Evolutionary conservation across 2,888 invertebrate species (phyloP).

Genomic region (Cabera pusaria): DNA sequence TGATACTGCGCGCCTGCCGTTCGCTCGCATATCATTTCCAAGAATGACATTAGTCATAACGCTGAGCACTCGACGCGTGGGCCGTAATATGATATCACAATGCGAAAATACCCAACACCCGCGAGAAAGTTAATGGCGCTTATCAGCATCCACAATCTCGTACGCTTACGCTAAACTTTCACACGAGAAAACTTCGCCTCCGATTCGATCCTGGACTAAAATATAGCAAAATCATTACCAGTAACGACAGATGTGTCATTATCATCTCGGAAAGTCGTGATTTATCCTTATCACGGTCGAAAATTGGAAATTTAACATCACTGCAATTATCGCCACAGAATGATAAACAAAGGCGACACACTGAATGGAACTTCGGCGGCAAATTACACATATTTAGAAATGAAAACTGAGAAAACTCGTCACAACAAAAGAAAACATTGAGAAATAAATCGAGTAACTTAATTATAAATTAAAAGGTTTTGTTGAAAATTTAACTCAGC

Average conservation of each 20-base stretch:
- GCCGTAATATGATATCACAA: constrained; percentile 85
- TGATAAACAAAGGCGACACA: constrained; percentile 97
- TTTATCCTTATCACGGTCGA: constrained; percentile 89
- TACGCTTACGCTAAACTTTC: constrained; percentile 81
- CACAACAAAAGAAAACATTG: constrained; percentile 81
- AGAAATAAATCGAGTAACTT: constrained; percentile 78
- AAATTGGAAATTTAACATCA: constrained; percentile 90
- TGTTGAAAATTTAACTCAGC: constrained; percentile 80
- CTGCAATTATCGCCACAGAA: constrained; percentile 87
- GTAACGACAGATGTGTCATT: constrained; percentile 91
- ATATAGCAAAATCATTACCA: constrained; percentile 83
- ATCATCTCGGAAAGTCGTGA: constrained; percentile 87
- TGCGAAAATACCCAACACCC: constrained; percentile 84
- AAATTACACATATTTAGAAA: constrained; percentile 94
- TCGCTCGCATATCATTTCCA: constrained; percentile 78
- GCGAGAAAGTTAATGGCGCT: constrained; percentile 85
- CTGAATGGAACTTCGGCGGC: constrained; percentile 96
- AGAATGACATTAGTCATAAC: constrained; percentile 82
- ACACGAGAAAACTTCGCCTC: constrained; percentile 75
- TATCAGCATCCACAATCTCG: constrained; percentile 83
- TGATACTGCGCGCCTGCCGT: constrained; percentile 66
- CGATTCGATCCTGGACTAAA: constrained; percentile 43
- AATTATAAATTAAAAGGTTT: constrained; percentile 78
- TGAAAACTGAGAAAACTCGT: constrained; percentile 75
- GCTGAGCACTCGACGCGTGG: constrained; percentile 79